Evolutionary conservation across 2,888 invertebrate species (phyloP).

Genomic region (Sylvicola fuscatus): DNA sequence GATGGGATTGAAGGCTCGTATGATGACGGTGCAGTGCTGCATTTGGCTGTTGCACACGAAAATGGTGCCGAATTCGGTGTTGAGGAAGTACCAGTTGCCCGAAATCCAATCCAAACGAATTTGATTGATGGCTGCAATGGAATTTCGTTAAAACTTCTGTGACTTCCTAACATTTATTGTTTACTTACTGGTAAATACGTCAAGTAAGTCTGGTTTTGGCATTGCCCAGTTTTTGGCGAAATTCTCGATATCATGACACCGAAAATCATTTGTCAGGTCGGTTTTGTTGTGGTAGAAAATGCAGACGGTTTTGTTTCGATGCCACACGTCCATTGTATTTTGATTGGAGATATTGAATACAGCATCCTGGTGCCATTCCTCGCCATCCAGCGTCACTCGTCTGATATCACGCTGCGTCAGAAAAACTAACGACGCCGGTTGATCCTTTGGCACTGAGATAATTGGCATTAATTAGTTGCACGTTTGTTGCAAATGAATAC

Average conservation of each 20-base stretch:
- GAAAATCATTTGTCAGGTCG: constrained; percentile 25
- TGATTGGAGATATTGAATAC: constrained; percentile 19
- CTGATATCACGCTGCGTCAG: constrained; percentile 44
- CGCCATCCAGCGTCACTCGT: constrained; percentile 35
- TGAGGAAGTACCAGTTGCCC: constrained; percentile 69
- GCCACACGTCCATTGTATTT: constrained; percentile 39
- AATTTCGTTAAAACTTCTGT: constrained; percentile 1
- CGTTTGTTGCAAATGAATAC: not conserved
- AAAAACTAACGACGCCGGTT: constrained; percentile 43
- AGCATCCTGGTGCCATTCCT: constrained; percentile 22
- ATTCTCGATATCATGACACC: constrained; percentile 45
- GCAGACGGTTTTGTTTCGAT: constrained; percentile 44
- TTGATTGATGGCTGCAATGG: constrained; percentile 42
- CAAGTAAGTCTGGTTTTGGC: constrained; percentile 37
- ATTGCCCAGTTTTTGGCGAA: constrained; percentile 35
- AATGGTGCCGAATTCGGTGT: constrained; percentile 43
- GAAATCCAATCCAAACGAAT: constrained; percentile 69
- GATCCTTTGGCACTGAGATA: constrained; percentile 37
- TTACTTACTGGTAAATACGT: constrained; percentile 38
- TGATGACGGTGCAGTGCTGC: constrained; percentile 42
- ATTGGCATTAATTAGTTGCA: constrained; percentile 1
- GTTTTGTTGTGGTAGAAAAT: constrained; percentile 48
- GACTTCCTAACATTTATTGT: constrained; percentile 1
- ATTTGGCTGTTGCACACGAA: constrained; percentile 45
- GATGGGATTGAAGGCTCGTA: constrained; percentile 27